phyloP scores from a whole-genome alignment of 2,797 vertebrate genomes.

The Loriculus beryllinus region DNA sequence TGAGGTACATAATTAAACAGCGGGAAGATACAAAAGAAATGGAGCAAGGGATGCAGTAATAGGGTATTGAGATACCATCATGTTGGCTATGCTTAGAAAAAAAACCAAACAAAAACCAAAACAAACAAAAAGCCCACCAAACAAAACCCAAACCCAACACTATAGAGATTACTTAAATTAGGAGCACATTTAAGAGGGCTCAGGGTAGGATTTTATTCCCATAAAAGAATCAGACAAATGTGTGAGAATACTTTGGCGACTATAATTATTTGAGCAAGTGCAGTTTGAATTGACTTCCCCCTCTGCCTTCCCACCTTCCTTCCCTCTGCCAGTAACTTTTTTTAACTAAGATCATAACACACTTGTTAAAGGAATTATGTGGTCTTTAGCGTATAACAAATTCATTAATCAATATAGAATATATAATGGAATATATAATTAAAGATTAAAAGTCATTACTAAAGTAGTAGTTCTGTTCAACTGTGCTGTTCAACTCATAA shows the following conservation, averaged over 20 bases:
- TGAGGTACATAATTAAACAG: not conserved
- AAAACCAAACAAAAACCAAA: too few relatives aligned
- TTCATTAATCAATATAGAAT: slow-evolving; percentile 12
- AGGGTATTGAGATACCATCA: not conserved
- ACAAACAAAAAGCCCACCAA: not conserved
- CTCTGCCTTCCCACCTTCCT: fast-evolving
- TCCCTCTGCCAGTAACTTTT: not conserved
- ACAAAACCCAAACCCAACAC: not conserved
- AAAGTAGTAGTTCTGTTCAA: not conserved
- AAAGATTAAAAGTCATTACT: not conserved
- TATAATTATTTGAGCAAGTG: slow-evolving; percentile 6
- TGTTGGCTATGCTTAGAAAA: not conserved
- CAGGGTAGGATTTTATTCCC: not conserved
- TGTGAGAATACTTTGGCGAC: not conserved
- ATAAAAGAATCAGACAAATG: not conserved
- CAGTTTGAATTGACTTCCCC: not conserved
- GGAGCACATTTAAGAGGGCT: not conserved
- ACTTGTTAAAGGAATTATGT: not conserved
- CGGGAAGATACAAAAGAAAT: not conserved
- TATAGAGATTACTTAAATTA: not conserved
- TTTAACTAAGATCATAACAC: not conserved
- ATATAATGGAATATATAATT: not conserved
- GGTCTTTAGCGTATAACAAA: not conserved
- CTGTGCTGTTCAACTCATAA: not conserved
- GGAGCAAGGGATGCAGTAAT: fast-evolving